Base-by-base conservation (phyloP, 64 coral and sea anemone genomes). In the Orbicella faveolata region DNA sequence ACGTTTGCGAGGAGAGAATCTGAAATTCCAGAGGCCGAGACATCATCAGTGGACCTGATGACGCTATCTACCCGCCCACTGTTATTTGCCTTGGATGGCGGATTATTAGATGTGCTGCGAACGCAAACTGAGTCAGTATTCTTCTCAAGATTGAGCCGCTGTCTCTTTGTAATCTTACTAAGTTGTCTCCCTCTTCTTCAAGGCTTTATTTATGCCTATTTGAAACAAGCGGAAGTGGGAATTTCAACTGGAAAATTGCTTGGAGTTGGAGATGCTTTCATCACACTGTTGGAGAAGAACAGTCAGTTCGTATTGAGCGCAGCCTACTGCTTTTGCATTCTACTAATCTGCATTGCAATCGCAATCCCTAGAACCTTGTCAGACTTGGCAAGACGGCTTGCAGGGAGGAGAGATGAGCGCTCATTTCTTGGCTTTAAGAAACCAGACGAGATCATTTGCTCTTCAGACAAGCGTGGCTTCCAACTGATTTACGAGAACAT, bases 401-500 rank as follows among this genome's bases (percentile, higher is more conserved):
- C 93, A 41, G 97, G 97, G 18, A 89, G 91, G 20, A 96, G 63
- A 73, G 97, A 96, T 89, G 97, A 96, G 21, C 90, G 81, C n/a
- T 93, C 41, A 4, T 99, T 99, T 52, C 89, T 99, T 83, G 97
- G 97, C 4, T 99, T 99, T 67, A 53, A 89, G 26, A 99, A 99
- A 69, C 97, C 97, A 66, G 91, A 95, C 19, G 53, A 91, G 44
- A 59, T 93, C 1, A 61, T 99, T 19, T 41, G 78, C 18, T 55
- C 53, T 14, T 84, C 97, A 52, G 97, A 95, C 52, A 86, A 93
- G 10, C 83, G 85, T 33, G 97, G 97, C 9, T 99, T 99, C 70
- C 97, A 99, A 48, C 94, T 99, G 37, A 83, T 95, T 16, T 95
- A 99, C 74, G 88, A 95, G 93, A 99, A 99, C 74, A 99, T 99